These are phyloP conservation scores for Chrysopa pallens DNA, from an alignment of 1,140 invertebrate genomes.

Conservation along the genomic window DNA sequence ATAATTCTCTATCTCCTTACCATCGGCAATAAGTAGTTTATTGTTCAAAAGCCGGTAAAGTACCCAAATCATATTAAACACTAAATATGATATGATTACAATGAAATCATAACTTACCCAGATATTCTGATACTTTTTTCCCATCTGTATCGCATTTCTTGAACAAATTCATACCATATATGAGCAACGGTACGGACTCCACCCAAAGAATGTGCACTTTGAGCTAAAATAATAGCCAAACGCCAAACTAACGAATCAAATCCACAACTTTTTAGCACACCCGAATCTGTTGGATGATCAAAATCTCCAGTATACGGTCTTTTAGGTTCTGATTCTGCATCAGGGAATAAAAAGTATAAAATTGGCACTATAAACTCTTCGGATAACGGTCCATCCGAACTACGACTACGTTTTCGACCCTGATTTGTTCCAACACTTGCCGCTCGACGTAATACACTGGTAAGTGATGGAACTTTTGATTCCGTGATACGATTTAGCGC, in stretches of 20 bases:
- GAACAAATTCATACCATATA: constrained; percentile 80
- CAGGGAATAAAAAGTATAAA: constrained; percentile 75
- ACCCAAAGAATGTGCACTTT: constrained; percentile 62
- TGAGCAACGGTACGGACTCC: constrained; percentile 65
- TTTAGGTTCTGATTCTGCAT: constrained; percentile 47
- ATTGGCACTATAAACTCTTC: constrained; percentile 58
- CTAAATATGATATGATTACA: too few relatives aligned
- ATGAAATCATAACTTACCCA: constrained; percentile 48
- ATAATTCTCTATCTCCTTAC: too few relatives aligned
- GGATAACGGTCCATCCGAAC: constrained; percentile 48
- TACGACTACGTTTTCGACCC: constrained; percentile 26
- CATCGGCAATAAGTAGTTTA: too few relatives aligned
- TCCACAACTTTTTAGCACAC: constrained; percentile 55
- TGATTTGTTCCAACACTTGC: constrained; percentile 22
- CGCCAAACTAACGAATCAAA: constrained; percentile 67
- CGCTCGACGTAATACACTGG: constrained; percentile 25
- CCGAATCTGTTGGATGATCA: constrained; percentile 2
- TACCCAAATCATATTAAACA: too few relatives aligned
- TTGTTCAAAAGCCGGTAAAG: too few relatives aligned
- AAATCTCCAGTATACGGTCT: constrained; percentile 21
- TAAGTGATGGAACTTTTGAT: constrained; percentile 34
- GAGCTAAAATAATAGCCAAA: constrained; percentile 59
- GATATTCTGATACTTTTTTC: constrained; percentile 62
- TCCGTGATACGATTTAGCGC: constrained; percentile 33
- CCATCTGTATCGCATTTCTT: constrained; percentile 81